These are phyloP conservation scores for Slavum lentiscoides DNA, from an alignment of 2,888 invertebrate species.

Conservation along the genomic window DNA sequence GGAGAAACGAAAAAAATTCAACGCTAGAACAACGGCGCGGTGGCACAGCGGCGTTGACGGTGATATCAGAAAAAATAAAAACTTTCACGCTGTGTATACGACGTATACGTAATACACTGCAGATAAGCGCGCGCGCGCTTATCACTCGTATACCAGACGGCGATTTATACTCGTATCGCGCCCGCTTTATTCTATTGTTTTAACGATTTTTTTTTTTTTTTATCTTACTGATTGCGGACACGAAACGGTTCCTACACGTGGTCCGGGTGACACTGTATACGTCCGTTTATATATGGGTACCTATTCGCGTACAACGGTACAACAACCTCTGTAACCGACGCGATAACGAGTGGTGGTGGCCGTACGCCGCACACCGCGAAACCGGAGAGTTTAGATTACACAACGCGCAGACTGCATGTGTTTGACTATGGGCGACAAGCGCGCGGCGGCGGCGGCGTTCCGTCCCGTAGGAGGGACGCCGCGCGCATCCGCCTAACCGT, in stretches of 20 bases:
- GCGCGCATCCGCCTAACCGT: conserved; percentile 48
- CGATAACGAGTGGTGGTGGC: conserved; percentile 36
- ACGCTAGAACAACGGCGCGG: too few relatives aligned
- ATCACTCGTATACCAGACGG: background rate
- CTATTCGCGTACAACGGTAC: too few relatives aligned
- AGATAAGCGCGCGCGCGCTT: conserved; percentile 13
- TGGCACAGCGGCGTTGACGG: too few relatives aligned
- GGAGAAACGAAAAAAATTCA: too few relatives aligned
- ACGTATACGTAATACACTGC: too few relatives aligned
- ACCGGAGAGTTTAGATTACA: conserved; percentile 40
- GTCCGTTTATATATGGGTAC: too few relatives aligned
- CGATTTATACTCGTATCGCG: conserved; percentile 9
- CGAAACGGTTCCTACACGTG: too few relatives aligned
- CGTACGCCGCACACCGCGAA: background rate
- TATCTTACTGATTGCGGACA: too few relatives aligned
- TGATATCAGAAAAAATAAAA: too few relatives aligned
- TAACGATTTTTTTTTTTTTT: too few relatives aligned
- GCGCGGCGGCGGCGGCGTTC: conserved; percentile 36
- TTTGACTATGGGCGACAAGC: background rate
- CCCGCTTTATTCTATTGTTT: background rate
- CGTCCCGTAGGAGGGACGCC: conserved; percentile 27
- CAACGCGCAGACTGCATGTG: background rate
- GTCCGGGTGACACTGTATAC: too few relatives aligned
- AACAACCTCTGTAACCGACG: background rate
- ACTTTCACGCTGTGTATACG: too few relatives aligned